phyloP scores from a whole-genome alignment of 2,888 invertebrate genomes.

The Thymelicus acteon region DNA sequence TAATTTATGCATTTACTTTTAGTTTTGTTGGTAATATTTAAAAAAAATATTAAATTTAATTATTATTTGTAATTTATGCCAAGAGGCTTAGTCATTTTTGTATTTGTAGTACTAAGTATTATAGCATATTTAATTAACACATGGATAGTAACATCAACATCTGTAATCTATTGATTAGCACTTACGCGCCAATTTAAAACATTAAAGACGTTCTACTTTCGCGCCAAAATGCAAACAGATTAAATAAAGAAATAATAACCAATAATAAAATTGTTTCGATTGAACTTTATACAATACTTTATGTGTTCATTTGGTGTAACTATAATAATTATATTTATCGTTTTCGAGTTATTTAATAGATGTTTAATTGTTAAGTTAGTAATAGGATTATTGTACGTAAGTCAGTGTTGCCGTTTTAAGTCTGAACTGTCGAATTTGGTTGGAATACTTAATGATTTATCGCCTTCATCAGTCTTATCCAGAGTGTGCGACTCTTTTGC shows the following conservation, averaged over 20 bases:
- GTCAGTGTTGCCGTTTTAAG: slow-evolving; percentile 43
- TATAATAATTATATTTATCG: slow-evolving; percentile 49
- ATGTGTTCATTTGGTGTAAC: slow-evolving; percentile 58
- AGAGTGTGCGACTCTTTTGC: too few relatives aligned
- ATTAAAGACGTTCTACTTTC: background rate
- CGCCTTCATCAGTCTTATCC: background rate
- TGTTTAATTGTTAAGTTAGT: slow-evolving; percentile 45
- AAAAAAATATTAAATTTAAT: slow-evolving; percentile 29
- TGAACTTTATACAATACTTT: slow-evolving; percentile 43
- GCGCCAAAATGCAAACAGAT: slow-evolving; percentile 18
- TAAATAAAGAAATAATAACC: slow-evolving; percentile 7
- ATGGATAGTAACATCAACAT: slow-evolving; percentile 11
- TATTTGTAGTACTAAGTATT: slow-evolving; percentile 27
- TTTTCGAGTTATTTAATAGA: slow-evolving; percentile 49
- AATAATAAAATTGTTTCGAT: slow-evolving; percentile 30
- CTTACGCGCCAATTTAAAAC: slow-evolving; percentile 13
- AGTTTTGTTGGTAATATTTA: slow-evolving; percentile 36
- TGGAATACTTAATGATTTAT: slow-evolving; percentile 32
- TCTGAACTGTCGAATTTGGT: slow-evolving; percentile 36
- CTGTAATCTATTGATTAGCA: slow-evolving; percentile 8
- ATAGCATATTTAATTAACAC: slow-evolving; percentile 3
- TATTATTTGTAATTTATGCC: slow-evolving; percentile 34
- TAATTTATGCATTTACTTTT: slow-evolving; percentile 45
- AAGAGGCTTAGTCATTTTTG: slow-evolving; percentile 43
- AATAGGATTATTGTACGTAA: slow-evolving; percentile 34